These are phyloP conservation scores for Lasioglossum figueresi DNA, from an alignment of 2,888 invertebrate species.

Conservation along the genomic window DNA sequence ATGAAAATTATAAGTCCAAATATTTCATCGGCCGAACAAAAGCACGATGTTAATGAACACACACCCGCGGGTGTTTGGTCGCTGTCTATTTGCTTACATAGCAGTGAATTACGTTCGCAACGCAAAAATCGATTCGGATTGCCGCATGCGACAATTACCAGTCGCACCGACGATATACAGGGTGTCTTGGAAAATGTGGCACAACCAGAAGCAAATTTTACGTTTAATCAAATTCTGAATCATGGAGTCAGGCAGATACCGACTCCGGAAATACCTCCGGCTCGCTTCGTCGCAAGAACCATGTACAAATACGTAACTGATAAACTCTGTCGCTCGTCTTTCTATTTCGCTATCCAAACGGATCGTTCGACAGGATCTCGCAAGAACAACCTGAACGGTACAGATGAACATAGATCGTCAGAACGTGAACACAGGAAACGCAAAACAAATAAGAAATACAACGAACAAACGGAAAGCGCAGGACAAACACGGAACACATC, in stretches of 20 bases:
- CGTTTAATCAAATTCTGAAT: not conserved
- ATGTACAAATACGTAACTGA: not conserved
- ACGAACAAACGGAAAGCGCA: not conserved
- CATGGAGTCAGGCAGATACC: too few species aligned
- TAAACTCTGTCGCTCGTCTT: not conserved
- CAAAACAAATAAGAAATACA: not conserved
- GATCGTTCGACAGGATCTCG: not conserved
- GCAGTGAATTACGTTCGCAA: not conserved
- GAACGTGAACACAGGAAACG: constrained; percentile 12
- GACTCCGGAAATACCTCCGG: too few species aligned
- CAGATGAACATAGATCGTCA: not conserved
- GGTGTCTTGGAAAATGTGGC: not conserved
- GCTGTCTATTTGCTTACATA: constrained; percentile 1
- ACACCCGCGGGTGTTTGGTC: not conserved
- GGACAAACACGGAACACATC: not conserved
- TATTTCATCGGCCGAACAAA: not conserved
- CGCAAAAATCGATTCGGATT: constrained; percentile 8
- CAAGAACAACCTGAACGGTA: not conserved
- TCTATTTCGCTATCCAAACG: not conserved
- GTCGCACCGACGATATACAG: not conserved
- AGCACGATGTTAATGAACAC: not conserved
- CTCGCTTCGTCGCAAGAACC: not conserved
- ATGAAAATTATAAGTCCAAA: not conserved
- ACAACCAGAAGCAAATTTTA: not conserved
- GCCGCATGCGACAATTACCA: constrained; percentile 17